A percentile compares a stretch with the other conserved stretches of the same genome.
Evolutionary conservation across 2,113 vertebrate species (phyloP).

Genomic region (Heloderma charlesbogerti): DNA sequence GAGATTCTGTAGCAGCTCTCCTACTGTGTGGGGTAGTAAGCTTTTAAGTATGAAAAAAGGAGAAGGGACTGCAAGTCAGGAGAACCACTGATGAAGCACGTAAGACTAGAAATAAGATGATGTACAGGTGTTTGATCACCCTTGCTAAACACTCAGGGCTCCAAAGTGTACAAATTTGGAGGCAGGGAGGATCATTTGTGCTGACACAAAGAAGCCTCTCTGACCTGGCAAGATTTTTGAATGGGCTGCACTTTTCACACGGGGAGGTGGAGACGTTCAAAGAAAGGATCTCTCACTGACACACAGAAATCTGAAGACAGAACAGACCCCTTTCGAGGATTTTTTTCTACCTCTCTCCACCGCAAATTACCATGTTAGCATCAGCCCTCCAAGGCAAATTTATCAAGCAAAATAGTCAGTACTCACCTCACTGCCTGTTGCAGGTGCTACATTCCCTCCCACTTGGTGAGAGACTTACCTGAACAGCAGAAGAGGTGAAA

Average conservation of each 20-base stretch:
- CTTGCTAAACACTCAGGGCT: background rate
- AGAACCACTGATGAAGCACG: background rate
- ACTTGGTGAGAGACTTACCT: background rate
- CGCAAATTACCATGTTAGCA: background rate
- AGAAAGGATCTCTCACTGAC: background rate
- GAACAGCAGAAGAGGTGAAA: background rate
- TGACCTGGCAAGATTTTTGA: background rate
- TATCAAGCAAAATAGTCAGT: background rate
- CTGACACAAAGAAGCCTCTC: background rate
- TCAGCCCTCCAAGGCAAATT: background rate
- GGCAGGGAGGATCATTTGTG: background rate
- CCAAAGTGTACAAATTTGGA: background rate
- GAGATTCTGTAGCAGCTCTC: background rate
- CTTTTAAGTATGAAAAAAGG: background rate
- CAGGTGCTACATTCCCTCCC: background rate
- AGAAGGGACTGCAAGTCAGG: background rate
- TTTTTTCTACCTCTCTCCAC: accelerated
- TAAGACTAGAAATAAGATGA: background rate
- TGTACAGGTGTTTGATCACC: background rate
- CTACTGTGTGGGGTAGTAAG: background rate
- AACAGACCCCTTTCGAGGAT: background rate
- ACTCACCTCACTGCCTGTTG: background rate
- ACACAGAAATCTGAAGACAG: background rate
- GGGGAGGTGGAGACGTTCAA: background rate
- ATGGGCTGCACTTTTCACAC: background rate